Evolutionary conservation across 2,888 invertebrate genomes (phyloP), one percentile per base, ranked within the genome.

Genomic region (Phorcus lineatus): DNA sequence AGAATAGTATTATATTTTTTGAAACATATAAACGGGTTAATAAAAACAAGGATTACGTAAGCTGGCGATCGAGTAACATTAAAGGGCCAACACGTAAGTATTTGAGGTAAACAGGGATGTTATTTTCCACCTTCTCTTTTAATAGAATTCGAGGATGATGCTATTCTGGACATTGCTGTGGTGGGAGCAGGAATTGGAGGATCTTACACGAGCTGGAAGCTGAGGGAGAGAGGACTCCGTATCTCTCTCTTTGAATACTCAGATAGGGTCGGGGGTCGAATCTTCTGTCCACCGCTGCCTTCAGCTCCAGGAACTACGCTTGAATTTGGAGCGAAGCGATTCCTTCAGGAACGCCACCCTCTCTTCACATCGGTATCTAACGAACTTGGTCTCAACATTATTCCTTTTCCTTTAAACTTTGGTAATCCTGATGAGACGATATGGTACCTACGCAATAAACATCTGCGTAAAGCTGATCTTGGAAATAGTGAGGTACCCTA

Each of bases 271-370:
- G 85, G 84, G 6, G 84, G 85, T 2, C 62, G 84, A 22, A 67
- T 81, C 54, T 77, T 76, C 57, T 82, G 84, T 2, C 57, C 66
- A 13, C 76, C 57, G 4, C 79, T 84, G 28, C 76, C 81, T 19
- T 80, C 66, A 22, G 79, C 78, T 9, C 81, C 82, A 4, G 85
- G 84, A 55, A 52, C 84, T 13, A 79, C 80, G 22, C 55, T 85
- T 1, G 85, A 85, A 19, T 74, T 84, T 0, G 85, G 85, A 7
- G 84, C 80, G 3, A 85, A 84, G 85, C 40, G 84, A 55, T 80
- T 84, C 47, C 13, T 47, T 0, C 76, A 75, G 7, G 47, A 70
- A 11, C 13, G 54, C 0, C 80, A 78, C 19, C 28, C 22, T 17
- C n/a, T 81, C 1, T n/a, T 82, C n/a, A 82, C 74, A n/a, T 77